Evolutionary conservation across 2,888 invertebrate species (phyloP), one percentile per base, ranked within the genome.

Genomic region (Megamerina dolium): DNA sequence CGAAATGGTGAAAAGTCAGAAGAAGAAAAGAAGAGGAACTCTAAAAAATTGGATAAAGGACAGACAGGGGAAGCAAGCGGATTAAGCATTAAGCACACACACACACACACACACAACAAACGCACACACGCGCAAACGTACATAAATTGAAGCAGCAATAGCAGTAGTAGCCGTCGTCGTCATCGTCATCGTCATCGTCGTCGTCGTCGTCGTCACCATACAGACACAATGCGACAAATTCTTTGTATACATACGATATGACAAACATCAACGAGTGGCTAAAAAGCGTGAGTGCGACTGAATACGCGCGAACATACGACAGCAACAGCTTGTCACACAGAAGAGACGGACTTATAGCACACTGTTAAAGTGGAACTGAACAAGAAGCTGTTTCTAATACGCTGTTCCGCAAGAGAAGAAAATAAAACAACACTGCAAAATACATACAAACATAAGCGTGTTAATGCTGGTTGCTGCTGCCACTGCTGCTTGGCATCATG

Each of bases 311-410:
- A 20, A n/a, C 21, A 12, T 5, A 19, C 31, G 6, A 12, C 16
- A 13, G 8, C 30, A 31, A 42, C 29, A 42, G 31, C 37, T 43
- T 43, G 42, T 43, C 42, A 37, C 37, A 36, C 31, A 31, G n/a
- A n/a, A n/a, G 27, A 13, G 27, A 27, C 13, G 27, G 27, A 10
- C 10, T 27, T 4, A 27, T n/a, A 10, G 31, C n/a, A 16, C 16
- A n/a, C 12, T 20, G 20, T 29, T 18, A 30, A 20, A 38, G 38
- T 12, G 38, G 18, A 23, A 38, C 29, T 30, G 38, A 38, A 38
- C 8, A 29, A 37, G 36, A 37, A 23, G 17, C 9, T 21, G 13
- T 17, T 27, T 38, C 38, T 38, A 38, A 38, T 30, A 20, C n/a
- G 36, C 29, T 14, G 12, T 13, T 18, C 6, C 17, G 29, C 29